phyloP scores from a whole-genome alignment of 2,113 vertebrate species.

The Engystomops pustulosus region DNA sequence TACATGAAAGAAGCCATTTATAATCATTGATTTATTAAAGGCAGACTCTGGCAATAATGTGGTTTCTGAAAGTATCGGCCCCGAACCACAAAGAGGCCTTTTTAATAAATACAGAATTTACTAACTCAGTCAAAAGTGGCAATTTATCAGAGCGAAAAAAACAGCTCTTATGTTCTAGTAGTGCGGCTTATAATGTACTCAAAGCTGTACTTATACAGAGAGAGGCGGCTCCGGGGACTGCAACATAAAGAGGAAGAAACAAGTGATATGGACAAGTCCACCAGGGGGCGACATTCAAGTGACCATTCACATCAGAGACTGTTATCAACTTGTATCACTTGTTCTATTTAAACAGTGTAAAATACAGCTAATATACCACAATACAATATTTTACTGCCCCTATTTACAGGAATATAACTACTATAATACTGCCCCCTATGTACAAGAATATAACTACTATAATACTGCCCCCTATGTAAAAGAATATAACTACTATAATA shows the following conservation, averaged over 20 bases:
- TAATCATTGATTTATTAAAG: constrained; percentile 57
- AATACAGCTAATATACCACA: not conserved
- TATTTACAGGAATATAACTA: constrained; percentile 12
- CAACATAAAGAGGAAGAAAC: not conserved
- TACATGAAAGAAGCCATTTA: constrained; percentile 44
- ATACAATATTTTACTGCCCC: constrained; percentile 7
- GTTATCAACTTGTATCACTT: too few species aligned
- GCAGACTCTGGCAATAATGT: constrained; percentile 34
- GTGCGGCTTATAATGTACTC: not conserved
- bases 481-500: constrained; percentile 19
- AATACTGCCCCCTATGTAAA: not conserved
- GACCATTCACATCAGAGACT: too few species aligned
- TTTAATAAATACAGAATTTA: constrained; percentile 40
- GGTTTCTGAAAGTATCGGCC: constrained; percentile 6
- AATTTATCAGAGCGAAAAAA: constrained; percentile 53
- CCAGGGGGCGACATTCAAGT: not conserved
- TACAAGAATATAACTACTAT: constrained; percentile 13
- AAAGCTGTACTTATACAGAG: not conserved
- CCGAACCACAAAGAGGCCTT: constrained; percentile 2
- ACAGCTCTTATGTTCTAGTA: not conserved
- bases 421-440: constrained; percentile 9
- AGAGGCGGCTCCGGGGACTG: not conserved
- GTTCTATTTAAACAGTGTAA: too few species aligned
- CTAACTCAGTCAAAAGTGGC: constrained; percentile 45
- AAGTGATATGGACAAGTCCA: not conserved